Percentiles rank a stretch among this genome's conserved stretches.
Evolutionary conservation across 2,888 invertebrate species (phyloP).

Genomic region (Mesorhabditis belari): DNA sequence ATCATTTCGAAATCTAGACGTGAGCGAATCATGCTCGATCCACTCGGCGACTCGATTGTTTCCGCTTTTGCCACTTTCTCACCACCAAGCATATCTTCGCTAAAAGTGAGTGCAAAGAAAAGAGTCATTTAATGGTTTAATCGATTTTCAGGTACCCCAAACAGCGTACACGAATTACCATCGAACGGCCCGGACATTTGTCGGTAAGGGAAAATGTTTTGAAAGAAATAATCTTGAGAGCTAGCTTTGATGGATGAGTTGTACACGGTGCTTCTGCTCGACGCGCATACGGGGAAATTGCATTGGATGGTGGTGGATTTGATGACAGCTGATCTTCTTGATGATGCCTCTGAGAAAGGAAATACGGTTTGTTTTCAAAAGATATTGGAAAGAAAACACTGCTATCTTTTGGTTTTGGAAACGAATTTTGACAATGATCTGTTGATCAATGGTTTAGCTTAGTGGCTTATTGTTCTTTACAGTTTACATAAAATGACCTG

Average conservation of each 20-base stretch:
- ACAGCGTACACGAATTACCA: slow-evolving; percentile 39
- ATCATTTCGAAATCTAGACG: slow-evolving; percentile 16
- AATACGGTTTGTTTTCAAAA: slow-evolving; percentile 17
- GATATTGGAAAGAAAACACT: too few species aligned
- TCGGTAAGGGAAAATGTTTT: slow-evolving; percentile 22
- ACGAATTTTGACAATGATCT: too few species aligned
- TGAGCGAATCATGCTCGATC: slow-evolving; percentile 34
- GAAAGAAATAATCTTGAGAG: not conserved
- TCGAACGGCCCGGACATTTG: slow-evolving; percentile 39
- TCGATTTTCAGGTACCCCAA: not conserved
- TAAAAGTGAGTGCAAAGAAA: slow-evolving; percentile 3
- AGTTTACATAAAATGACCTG: too few species aligned
- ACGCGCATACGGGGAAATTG: slow-evolving; percentile 32
- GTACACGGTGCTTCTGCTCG: slow-evolving; percentile 41
- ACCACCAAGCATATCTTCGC: slow-evolving; percentile 35
- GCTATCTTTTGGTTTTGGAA: too few species aligned
- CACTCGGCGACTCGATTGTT: slow-evolving; percentile 33
- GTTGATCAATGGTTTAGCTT: not conserved
- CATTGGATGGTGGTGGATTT: slow-evolving; percentile 46
- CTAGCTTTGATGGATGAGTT: slow-evolving; percentile 41
- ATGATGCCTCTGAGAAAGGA: slow-evolving; percentile 26
- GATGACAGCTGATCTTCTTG: slow-evolving; percentile 30
- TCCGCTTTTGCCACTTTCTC: slow-evolving; percentile 31
- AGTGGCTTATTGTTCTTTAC: not conserved
- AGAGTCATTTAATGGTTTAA: not conserved